Evolutionary conservation across 2,797 vertebrate species (phyloP).

Genomic region (Micropoecilia bifurca): DNA sequence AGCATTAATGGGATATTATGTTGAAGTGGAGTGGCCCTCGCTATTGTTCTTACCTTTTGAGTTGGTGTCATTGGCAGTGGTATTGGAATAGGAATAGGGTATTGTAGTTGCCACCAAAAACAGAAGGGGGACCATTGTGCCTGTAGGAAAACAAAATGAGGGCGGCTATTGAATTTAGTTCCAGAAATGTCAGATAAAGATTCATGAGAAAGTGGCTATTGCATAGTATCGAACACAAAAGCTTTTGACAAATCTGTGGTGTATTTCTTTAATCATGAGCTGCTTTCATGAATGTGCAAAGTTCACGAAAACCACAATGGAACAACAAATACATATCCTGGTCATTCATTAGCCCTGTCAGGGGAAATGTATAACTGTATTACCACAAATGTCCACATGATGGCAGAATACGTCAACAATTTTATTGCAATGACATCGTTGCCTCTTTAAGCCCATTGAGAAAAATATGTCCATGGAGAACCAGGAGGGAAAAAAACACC

Average conservation of each 20-base stretch:
- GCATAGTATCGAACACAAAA: conserved; percentile 48
- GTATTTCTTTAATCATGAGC: conserved; percentile 54
- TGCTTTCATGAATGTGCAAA: conserved; percentile 60
- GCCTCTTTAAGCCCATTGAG: conserved; percentile 38
- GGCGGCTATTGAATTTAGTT: conserved; percentile 70
- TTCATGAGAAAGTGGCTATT: conserved; percentile 31
- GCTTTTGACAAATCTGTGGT: conserved; percentile 56
- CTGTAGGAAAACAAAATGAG: conserved; percentile 73
- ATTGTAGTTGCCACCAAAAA: conserved; percentile 70
- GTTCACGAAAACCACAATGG: conserved; percentile 64
- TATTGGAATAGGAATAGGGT: conserved; percentile 60
- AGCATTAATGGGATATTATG: conserved; percentile 25
- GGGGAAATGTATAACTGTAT: conserved; percentile 12
- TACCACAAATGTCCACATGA: conserved; percentile 52
- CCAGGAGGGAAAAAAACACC: background rate
- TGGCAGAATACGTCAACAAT: conserved; percentile 42
- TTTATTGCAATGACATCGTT: background rate
- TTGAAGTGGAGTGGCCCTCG: conserved; percentile 5
- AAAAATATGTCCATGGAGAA: conserved; percentile 13
- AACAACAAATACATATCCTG: conserved; percentile 71
- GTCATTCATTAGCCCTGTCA: conserved; percentile 45
- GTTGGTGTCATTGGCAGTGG: conserved; percentile 50
- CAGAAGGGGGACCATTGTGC: conserved; percentile 83
- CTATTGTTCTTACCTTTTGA: conserved; percentile 69
- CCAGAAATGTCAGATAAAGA: conserved; percentile 51